These are phyloP conservation scores for Spilosoma lubricipeda DNA, from an alignment of 2,888 invertebrate genomes.

Conservation along the genomic window DNA sequence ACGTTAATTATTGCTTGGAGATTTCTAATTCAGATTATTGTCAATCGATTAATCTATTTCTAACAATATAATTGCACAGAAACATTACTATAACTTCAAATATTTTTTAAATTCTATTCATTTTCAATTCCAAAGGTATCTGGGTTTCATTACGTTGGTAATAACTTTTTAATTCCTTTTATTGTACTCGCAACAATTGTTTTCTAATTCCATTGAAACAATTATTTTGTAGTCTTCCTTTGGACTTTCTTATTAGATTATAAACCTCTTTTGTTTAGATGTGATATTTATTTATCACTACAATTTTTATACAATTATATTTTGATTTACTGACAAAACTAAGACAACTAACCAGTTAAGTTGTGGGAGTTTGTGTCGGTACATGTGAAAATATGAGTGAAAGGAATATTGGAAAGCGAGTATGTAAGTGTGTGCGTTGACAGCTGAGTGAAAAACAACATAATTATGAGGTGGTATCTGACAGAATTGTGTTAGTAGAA, in stretches of 20 bases:
- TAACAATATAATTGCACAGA: conserved; percentile 25
- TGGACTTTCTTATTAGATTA: neutral
- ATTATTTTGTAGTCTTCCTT: neutral
- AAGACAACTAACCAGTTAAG: neutral
- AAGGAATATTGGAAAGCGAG: neutral
- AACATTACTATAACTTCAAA: neutral
- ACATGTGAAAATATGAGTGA: neutral
- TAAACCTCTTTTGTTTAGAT: neutral
- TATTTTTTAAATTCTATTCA: neutral
- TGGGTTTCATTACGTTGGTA: conserved; percentile 8
- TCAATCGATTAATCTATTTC: conserved; percentile 42
- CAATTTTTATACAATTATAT: neutral
- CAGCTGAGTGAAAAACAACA: neutral
- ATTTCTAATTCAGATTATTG: conserved; percentile 44
- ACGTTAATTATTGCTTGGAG: conserved; percentile 40
- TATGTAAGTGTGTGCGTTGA: neutral
- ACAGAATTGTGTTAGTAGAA: neutral
- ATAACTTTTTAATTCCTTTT: neutral
- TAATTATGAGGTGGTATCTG: neutral
- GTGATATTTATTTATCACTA: neutral
- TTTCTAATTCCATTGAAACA: neutral
- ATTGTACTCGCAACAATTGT: neutral
- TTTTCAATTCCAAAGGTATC: neutral
- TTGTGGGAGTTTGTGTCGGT: neutral
- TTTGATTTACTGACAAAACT: neutral